phyloP scores from a whole-genome alignment of 2,797 vertebrate species.

The Pagetopsis macropterus region DNA sequence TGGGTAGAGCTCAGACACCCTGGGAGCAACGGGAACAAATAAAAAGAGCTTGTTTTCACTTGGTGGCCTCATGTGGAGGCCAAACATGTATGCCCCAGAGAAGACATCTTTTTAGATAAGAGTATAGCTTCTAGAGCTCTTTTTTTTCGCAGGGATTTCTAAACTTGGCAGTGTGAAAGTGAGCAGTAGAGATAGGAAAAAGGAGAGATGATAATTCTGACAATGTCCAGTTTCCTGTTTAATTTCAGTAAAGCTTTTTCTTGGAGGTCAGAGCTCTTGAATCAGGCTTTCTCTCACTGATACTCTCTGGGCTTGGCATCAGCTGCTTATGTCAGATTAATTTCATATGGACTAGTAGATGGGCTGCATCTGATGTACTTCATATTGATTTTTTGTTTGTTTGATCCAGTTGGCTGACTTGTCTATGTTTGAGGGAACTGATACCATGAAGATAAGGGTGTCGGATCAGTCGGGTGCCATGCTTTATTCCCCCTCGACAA shows the following conservation, averaged over 20 bases:
- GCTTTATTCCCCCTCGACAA: slow-evolving; percentile 77
- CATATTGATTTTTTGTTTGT: slow-evolving; percentile 64
- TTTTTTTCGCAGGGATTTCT: slow-evolving; percentile 40
- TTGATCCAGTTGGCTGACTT: slow-evolving; percentile 68
- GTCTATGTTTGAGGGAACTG: slow-evolving; percentile 53
- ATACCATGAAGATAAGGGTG: slow-evolving; percentile 72
- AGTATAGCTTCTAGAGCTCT: slow-evolving; percentile 37
- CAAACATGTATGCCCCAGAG: slow-evolving; percentile 25
- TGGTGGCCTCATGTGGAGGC: slow-evolving; percentile 32
- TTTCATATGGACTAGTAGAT: slow-evolving; percentile 71
- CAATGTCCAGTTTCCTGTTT: slow-evolving; percentile 42
- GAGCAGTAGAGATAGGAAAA: slow-evolving; percentile 19
- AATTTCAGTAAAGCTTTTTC: slow-evolving; percentile 53
- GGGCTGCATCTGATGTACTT: slow-evolving; percentile 64
- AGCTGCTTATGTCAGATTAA: slow-evolving; percentile 81
- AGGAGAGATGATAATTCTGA: slow-evolving; percentile 21
- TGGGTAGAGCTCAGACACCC: slow-evolving; percentile 36
- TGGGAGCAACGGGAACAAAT: slow-evolving; percentile 3
- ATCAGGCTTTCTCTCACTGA: slow-evolving; percentile 24
- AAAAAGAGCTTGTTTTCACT: slow-evolving; percentile 37
- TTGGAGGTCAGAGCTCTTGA: slow-evolving; percentile 74
- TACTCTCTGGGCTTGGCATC: slow-evolving; percentile 55
- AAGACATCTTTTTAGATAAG: slow-evolving; percentile 24
- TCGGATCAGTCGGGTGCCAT: slow-evolving; percentile 74
- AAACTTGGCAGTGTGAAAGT: slow-evolving; percentile 54